Base-by-base conservation (phyloP, 2,113 vertebrate genomes). In the Tichodroma muraria region DNA sequence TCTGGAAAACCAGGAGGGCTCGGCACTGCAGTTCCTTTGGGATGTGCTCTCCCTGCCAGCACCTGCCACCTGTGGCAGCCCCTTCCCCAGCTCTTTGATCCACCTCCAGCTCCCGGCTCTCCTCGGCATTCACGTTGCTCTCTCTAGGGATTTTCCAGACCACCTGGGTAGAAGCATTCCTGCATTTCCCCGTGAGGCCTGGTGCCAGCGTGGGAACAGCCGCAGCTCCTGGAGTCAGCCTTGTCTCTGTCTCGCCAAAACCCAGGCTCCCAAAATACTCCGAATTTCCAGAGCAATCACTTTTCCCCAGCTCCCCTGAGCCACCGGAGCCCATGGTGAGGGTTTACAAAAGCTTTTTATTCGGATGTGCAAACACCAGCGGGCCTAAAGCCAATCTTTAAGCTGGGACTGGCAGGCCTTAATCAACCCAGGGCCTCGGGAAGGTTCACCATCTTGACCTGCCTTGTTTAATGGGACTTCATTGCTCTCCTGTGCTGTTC, bases 131-230 rank as follows among this genome's bases (percentile, higher is more conserved):
- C 1, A 0, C 2, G 0, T 19, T 59, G 77, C 64, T 88, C 47
- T 93, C 85, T 6, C 35, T 3, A 5, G 87, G 96, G 96, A 30
- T 92, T 96, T 95, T 94, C 96, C 96, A 89, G 96, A 87, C 93
- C 94, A 89, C 93, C 93, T 89, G 93, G 78, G 93, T 81, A 33
- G 94, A 28, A 86, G 27, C 24, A 8, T 71, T 92, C 54, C 83
- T 69, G 83, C 37, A 2, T 83, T 83, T 49, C 64, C 3, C 54
- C 1, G 0, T 13, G 70, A 24, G 4, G 84, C 68, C 52, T 3
- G 0, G 35, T 38, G 81, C 61, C 2, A 17, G 80, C 4, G 17
- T 44, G 42, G 42, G 92, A 94, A 66, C 61, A 21, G 0, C 45
- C 0, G 86, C 76, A 13, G 40, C 69, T 77, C 83, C 86, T 20